Conservation (phyloP, 2,113 vertebrate species). For the Podarcis cretensis region DNA sequence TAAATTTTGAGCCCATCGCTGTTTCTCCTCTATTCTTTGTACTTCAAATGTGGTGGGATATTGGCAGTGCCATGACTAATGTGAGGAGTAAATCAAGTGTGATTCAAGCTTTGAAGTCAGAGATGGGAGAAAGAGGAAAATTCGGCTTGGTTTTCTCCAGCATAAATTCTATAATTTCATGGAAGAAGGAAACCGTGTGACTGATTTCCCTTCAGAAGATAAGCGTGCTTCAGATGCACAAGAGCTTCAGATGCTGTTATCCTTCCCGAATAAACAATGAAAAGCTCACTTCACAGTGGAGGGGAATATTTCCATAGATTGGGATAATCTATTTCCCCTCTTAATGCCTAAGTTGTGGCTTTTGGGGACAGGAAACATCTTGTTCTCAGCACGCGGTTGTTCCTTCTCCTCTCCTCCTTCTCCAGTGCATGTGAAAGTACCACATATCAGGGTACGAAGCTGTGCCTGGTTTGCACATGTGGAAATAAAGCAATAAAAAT, state of each 20-base stretch:
- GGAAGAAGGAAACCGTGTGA: constrained; percentile 10
- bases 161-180: constrained; percentile 26
- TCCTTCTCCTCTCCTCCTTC: too few relatives aligned
- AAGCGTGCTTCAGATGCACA: background rate
- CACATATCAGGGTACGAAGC: too few relatives aligned
- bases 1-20: background rate
- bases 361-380: background rate
- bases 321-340: too few relatives aligned
- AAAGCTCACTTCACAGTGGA: background rate
- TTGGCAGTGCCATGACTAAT: background rate
- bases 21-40: background rate
- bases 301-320: background rate
- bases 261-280: constrained; percentile 7
- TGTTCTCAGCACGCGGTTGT: too few relatives aligned
- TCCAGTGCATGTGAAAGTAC: background rate
- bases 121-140: background rate
- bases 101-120: constrained; percentile 11
- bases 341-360: background rate
- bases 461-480: too few relatives aligned
- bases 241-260: background rate
- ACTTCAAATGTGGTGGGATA: background rate
- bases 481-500: background rate
- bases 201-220: constrained; percentile 23
- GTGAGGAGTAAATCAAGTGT: constrained; percentile 15
- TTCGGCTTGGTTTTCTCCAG: constrained; percentile 4